phyloP scores from a whole-genome alignment of 2,113 vertebrate species.

The Lynx canadensis region DNA sequence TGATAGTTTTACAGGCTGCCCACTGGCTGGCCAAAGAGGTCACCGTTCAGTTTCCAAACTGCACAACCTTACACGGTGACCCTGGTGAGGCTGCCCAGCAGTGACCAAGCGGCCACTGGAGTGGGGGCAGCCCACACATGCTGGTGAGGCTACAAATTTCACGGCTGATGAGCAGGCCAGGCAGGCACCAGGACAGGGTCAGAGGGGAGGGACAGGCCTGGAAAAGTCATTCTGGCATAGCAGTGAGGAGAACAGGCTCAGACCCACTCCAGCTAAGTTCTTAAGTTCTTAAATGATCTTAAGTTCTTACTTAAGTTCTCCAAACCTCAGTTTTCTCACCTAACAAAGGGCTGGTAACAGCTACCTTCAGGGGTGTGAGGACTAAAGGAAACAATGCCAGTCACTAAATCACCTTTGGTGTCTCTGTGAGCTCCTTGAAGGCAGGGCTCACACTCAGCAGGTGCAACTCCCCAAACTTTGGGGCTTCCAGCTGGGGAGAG shows the following conservation, averaged over 20 bases:
- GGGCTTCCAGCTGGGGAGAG: background rate
- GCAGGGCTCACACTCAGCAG: background rate
- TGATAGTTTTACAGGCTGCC: background rate
- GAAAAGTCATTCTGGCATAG: background rate
- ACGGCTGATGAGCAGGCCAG: background rate
- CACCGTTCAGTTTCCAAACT: background rate
- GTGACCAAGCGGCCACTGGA: slow-evolving; percentile 85
- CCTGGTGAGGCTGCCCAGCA: slow-evolving; percentile 81
- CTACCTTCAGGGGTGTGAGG: background rate
- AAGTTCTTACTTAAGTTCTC: background rate
- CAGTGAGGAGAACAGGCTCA: background rate
- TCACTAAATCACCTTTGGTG: background rate
- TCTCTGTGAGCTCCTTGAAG: background rate
- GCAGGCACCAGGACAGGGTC: slow-evolving; percentile 65
- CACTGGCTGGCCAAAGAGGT: background rate
- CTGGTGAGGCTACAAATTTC: slow-evolving; percentile 79
- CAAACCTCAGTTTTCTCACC: background rate
- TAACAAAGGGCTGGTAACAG: background rate
- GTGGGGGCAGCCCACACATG: slow-evolving; percentile 87
- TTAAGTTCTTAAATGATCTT: too few relatives aligned
- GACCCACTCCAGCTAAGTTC: background rate
- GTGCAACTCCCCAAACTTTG: background rate
- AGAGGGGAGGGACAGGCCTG: background rate
- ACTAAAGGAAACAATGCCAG: background rate
- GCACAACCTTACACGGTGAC: fast-evolving